Percentiles rank a stretch among this genome's conserved stretches.
These are phyloP conservation scores for Xerus rutilus DNA, from an alignment of 2,797 vertebrate genomes.

Conservation along the genomic window DNA sequence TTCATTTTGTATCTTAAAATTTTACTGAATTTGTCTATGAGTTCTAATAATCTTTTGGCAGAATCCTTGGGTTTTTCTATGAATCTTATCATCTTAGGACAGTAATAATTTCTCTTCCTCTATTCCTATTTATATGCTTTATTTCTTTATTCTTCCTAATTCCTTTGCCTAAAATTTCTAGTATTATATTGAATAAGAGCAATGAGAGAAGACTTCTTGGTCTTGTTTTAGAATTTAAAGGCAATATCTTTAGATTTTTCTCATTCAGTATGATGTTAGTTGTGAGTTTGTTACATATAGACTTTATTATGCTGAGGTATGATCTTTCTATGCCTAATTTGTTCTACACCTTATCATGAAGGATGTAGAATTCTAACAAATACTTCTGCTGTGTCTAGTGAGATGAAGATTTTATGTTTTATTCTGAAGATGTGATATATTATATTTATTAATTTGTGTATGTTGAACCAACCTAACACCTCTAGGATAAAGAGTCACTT, in stretches of 20 bases:
- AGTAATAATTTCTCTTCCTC: no score
- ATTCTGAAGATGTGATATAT: background rate
- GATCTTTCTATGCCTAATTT: background rate
- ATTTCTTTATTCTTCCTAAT: no score
- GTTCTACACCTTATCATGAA: background rate
- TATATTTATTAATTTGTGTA: background rate
- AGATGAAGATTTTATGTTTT: background rate
- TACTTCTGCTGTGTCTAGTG: background rate
- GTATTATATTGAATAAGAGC: background rate
- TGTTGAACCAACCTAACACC: background rate
- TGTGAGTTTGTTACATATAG: background rate
- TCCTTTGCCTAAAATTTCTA: background rate
- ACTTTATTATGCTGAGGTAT: background rate
- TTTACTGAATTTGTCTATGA: background rate
- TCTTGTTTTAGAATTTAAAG: background rate
- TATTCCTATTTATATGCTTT: no score
- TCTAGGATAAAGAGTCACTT: background rate
- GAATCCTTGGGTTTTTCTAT: background rate
- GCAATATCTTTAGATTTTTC: background rate
- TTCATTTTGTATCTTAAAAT: no score
- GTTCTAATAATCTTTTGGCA: background rate
- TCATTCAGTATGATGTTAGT: background rate
- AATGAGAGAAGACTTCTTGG: background rate
- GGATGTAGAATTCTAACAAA: background rate
- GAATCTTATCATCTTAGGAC: no score